Evolutionary conservation across 92 coral and sea anemone species (phyloP).

Genomic region (Palythoa grandis): DNA sequence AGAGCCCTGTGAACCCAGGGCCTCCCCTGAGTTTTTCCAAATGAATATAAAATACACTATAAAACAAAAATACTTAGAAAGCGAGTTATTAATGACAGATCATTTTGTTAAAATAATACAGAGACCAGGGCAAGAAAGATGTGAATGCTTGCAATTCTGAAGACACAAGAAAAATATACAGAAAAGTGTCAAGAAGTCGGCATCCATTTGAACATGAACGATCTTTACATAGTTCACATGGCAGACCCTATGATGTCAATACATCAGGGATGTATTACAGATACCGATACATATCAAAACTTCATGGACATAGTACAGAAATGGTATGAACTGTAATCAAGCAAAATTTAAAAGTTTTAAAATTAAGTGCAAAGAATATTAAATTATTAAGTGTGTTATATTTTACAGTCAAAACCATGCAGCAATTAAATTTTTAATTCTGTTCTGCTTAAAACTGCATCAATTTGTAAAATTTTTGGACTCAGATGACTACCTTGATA

Average conservation of each 20-base stretch:
- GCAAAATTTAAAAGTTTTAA: too few relatives aligned
- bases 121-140: neutral
- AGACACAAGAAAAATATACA: slow-evolving; percentile 31
- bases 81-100: neutral
- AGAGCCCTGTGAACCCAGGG: too few relatives aligned
- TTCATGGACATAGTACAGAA: slow-evolving; percentile 68
- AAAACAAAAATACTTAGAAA: too few relatives aligned
- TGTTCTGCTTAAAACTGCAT: too few relatives aligned
- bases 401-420: too few relatives aligned
- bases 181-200: slow-evolving; percentile 42
- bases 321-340: slow-evolving; percentile 58
- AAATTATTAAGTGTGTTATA: too few relatives aligned
- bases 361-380: neutral
- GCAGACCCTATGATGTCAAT: slow-evolving; percentile 59
- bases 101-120: neutral
- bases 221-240: slow-evolving; percentile 47
- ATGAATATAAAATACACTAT: too few relatives aligned
- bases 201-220: slow-evolving; percentile 79
- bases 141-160: slow-evolving; percentile 13
- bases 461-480: too few relatives aligned
- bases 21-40: too few relatives aligned
- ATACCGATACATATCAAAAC: slow-evolving; percentile 78
- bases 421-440: too few relatives aligned
- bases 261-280: slow-evolving; percentile 77
- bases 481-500: too few relatives aligned